These are phyloP conservation scores for Laupala kohalensis DNA, from an alignment of 1,140 invertebrate species.

Conservation along the genomic window DNA sequence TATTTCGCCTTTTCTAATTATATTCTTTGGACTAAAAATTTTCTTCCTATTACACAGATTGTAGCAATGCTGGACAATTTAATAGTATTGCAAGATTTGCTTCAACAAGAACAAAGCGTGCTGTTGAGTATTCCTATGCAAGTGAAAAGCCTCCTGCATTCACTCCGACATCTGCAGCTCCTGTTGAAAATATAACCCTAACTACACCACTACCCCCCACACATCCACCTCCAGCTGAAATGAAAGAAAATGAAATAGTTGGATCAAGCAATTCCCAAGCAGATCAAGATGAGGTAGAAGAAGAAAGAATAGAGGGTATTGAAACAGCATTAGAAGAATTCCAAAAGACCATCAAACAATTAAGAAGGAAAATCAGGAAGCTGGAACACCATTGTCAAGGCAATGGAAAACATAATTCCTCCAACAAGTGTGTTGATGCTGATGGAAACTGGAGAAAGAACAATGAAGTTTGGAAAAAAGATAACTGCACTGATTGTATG, in stretches of 20 bases:
- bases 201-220: neutral
- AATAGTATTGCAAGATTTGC: slow-evolving; percentile 20
- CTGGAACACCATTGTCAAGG: slow-evolving; percentile 29
- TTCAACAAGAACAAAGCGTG: slow-evolving; percentile 22
- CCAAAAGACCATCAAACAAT: slow-evolving; percentile 36
- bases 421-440: slow-evolving; percentile 28
- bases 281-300: slow-evolving; percentile 23
- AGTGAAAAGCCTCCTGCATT: slow-evolving; percentile 4
- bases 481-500: slow-evolving; percentile 37
- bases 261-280: neutral
- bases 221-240: neutral
- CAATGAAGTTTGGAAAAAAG: slow-evolving; percentile 34
- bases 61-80: slow-evolving; percentile 25
- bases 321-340: slow-evolving; percentile 38
- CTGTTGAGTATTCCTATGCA: slow-evolving; percentile 17
- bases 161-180: neutral
- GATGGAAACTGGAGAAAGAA: slow-evolving; percentile 28
- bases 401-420: slow-evolving; percentile 17
- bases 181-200: neutral
- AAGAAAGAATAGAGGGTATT: slow-evolving; percentile 39
- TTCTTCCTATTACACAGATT: slow-evolving; percentile 23
- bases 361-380: slow-evolving; percentile 36
- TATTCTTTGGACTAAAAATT: neutral
- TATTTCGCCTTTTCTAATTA: neutral
- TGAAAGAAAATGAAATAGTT: neutral